Evolutionary conservation across 1,140 invertebrate genomes (phyloP).

Genomic region (Hestina assimilis): DNA sequence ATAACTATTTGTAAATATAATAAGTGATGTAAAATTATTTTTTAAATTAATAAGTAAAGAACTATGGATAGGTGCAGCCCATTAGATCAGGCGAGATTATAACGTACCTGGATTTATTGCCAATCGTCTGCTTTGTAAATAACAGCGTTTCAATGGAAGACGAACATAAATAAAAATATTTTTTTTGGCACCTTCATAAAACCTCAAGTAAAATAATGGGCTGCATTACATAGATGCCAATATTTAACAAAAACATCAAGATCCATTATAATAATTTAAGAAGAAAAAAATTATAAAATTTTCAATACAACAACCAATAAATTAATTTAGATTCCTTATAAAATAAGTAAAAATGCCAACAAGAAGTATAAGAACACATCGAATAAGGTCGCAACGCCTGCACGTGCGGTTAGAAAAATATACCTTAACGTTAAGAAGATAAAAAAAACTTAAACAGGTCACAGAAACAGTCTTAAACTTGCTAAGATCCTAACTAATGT

Average conservation of each 20-base stretch:
- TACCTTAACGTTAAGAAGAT: slow-evolving; percentile 66
- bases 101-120: slow-evolving; percentile 21
- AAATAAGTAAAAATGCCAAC: slow-evolving; percentile 78
- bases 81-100: slow-evolving; percentile 38
- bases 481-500: slow-evolving; percentile 76
- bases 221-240: slow-evolving; percentile 67
- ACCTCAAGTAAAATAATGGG: slow-evolving; percentile 48
- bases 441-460: slow-evolving; percentile 74
- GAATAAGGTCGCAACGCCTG: slow-evolving; percentile 55
- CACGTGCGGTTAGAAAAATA: slow-evolving; percentile 48
- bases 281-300: slow-evolving; percentile 73
- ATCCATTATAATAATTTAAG: slow-evolving; percentile 71
- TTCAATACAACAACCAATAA: slow-evolving; percentile 78
- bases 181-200: slow-evolving; percentile 53
- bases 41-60: slow-evolving; percentile 22
- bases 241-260: slow-evolving; percentile 57
- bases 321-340: slow-evolving; percentile 78
- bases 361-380: slow-evolving; percentile 78
- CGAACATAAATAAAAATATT: slow-evolving; percentile 52
- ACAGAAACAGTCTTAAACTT: slow-evolving; percentile 78
- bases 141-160: slow-evolving; percentile 62
- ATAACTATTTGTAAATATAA: slow-evolving; percentile 60
- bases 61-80: slow-evolving; percentile 51
- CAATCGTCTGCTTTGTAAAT: slow-evolving; percentile 24
- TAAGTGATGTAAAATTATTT: slow-evolving; percentile 30